phyloP scores from a whole-genome alignment of 2,113 vertebrate genomes.

The Oreochromis aureus region DNA sequence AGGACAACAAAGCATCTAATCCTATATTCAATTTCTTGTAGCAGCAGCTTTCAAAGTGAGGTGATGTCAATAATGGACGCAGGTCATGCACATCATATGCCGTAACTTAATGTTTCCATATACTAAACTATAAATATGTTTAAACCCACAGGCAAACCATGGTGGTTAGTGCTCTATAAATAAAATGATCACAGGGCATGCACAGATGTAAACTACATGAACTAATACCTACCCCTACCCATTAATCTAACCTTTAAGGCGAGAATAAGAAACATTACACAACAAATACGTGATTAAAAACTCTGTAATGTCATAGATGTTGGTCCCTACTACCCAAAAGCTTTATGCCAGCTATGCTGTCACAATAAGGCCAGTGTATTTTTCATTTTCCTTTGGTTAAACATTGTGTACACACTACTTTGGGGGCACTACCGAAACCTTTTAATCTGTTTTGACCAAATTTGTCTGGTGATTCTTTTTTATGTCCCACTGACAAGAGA shows the following conservation, averaged over 20 bases:
- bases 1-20: neutral
- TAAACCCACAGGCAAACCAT: neutral
- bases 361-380: neutral
- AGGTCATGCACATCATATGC: neutral
- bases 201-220: neutral
- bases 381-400: neutral
- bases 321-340: neutral
- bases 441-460: neutral
- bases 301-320: neutral
- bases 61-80: neutral
- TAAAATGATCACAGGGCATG: neutral
- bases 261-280: neutral
- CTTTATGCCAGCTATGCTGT: neutral
- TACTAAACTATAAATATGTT: neutral
- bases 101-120: neutral
- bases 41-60: neutral
- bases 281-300: neutral
- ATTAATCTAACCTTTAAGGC: neutral
- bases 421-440: neutral
- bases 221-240: neutral
- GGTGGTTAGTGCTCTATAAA: neutral
- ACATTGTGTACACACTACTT: neutral
- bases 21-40: neutral
- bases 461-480: neutral
- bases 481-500: accelerated